Evolutionary conservation across 2,797 vertebrate species (phyloP).

Genomic region (Cephalopachus bancanus): DNA sequence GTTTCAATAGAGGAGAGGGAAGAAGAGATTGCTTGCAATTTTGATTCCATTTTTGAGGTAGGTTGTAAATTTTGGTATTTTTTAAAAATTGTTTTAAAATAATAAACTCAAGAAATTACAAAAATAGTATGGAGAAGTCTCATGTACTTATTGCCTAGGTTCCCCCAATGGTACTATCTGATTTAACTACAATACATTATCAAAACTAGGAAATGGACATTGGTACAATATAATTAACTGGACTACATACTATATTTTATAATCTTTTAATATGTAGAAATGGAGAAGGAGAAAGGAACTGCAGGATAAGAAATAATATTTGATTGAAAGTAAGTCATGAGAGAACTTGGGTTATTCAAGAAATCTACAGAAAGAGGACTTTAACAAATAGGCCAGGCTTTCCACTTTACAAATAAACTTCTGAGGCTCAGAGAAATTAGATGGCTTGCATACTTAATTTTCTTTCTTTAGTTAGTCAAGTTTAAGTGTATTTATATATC

Average conservation of each 20-base stretch:
- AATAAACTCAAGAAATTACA: conserved; percentile 15
- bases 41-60: conserved; percentile 14
- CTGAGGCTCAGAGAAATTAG: not conserved
- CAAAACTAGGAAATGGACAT: not conserved
- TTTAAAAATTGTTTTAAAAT: conserved; percentile 43
- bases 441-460: not conserved
- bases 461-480: not conserved
- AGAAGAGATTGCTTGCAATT: not conserved
- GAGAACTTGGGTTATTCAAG: not conserved
- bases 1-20: not conserved
- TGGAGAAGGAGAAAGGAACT: not conserved
- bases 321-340: not conserved
- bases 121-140: not conserved
- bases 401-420: conserved; percentile 35
- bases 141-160: not conserved
- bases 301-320: not conserved
- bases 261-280: not conserved
- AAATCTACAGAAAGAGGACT: not conserved
- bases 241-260: not conserved
- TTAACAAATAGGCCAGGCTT: not conserved
- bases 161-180: not conserved
- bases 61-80: not conserved
- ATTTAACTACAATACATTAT: not conserved
- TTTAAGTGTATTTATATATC: not conserved
- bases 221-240: not conserved